These are phyloP conservation scores for Chromobotia macracanthus DNA, from an alignment of 2,797 vertebrate species.

Conservation along the genomic window DNA sequence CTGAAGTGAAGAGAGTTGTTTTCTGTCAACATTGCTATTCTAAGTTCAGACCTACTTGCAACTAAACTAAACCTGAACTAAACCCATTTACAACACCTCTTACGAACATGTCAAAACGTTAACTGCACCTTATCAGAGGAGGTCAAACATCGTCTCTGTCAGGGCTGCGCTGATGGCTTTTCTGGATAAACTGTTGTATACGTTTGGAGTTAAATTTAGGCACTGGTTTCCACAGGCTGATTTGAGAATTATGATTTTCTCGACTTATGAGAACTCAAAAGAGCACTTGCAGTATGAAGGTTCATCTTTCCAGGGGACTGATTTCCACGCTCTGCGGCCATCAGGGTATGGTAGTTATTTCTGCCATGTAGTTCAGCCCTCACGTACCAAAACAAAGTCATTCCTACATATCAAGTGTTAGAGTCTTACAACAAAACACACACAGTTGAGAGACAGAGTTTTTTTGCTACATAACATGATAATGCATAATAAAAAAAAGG, in stretches of 20 bases:
- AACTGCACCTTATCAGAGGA: slow-evolving; percentile 38
- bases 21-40: slow-evolving; percentile 47
- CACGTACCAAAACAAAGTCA: not conserved
- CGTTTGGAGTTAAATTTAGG: not conserved
- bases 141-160: slow-evolving; percentile 20
- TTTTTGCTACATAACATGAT: not conserved
- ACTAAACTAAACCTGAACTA: too few relatives aligned
- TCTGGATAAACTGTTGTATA: slow-evolving; percentile 1
- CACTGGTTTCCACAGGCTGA: not conserved
- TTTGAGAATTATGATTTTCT: not conserved
- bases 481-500: not conserved
- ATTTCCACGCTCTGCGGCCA: slow-evolving; percentile 7
- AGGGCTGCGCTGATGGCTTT: not conserved
- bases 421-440: slow-evolving; percentile 13
- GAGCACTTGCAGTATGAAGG: not conserved
- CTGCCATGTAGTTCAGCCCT: slow-evolving; percentile 21
- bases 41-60: slow-evolving; percentile 29
- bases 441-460: slow-evolving; percentile 27
- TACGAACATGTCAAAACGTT: slow-evolving; percentile 56
- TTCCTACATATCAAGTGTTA: slow-evolving; percentile 27
- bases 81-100: slow-evolving; percentile 52
- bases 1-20: slow-evolving; percentile 2
- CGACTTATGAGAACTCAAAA: too few relatives aligned
- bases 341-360: slow-evolving; percentile 37
- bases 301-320: slow-evolving; percentile 31